Evolutionary conservation across 1,140 invertebrate species (phyloP), one percentile per base, ranked within the genome.

Genomic region (Bombus vancouverensis): DNA sequence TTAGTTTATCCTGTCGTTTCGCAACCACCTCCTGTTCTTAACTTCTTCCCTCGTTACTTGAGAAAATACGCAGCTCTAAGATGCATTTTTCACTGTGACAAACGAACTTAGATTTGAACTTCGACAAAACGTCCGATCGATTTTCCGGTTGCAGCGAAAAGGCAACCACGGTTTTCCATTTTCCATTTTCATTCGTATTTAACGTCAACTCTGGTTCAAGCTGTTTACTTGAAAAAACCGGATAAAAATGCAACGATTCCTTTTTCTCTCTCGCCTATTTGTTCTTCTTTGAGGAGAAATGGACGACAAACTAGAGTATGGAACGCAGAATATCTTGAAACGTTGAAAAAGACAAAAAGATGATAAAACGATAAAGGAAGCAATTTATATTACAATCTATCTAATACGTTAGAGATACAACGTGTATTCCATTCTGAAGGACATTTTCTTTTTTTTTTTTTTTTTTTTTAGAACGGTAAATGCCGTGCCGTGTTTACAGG

Each of bases 1-100:
- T 53, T 76, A 18, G 22, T 84, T 72, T 57, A 39, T 72, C 44
- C 32, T 70, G 81, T 74, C 71, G 78, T 78, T 59, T 59, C 18
- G 44, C 44, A 66, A 66, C 75, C 18, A 57, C 18, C n/a, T 34
- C 66, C 18, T 44, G 62, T 72, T 75, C 74, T 78, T 66, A 68
- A 37, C 32, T 81, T 88, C 65, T 70, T 79, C 75, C 62, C 75
- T 88, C 88, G 86, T 88, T 88, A 89, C 88, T 85, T 28, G 83
- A 79, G 78, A 78, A 88, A 89, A 89, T 79, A 86, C 80, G 34
- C 73, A 18, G 53, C 25, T 73, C 47, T 37, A 39, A 71, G 83
- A 76, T 18, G 72, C 86, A 88, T 75, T 88, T 89, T 85, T 86
- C 88, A 88, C 66, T 15, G 65, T 74, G 73, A 82, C 83, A 76